A percentile compares a stretch with the other conserved stretches of the same genome.
phyloP scores from a whole-genome alignment of 1,140 invertebrate genomes.

The Brachionus sp. region DNA sequence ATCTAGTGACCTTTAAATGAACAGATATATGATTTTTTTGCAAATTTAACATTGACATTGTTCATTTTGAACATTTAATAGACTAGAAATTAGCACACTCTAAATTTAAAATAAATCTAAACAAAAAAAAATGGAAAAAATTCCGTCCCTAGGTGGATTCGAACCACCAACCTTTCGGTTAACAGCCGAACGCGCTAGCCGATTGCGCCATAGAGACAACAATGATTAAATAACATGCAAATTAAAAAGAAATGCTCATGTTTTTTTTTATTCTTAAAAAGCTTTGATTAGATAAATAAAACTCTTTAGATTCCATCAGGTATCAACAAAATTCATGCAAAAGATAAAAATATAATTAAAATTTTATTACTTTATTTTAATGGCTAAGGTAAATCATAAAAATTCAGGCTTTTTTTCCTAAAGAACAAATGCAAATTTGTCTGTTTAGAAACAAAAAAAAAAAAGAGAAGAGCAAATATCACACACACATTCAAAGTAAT shows the following conservation, averaged over 20 bases:
- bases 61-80: too few species aligned
- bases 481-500: background rate
- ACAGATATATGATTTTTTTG: too few species aligned
- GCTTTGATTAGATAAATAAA: background rate
- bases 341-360: constrained; percentile 2
- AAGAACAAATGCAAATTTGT: constrained; percentile 35
- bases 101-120: background rate
- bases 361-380: background rate
- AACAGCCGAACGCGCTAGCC: background rate
- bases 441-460: background rate
- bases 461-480: background rate
- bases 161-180: background rate
- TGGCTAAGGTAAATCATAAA: background rate
- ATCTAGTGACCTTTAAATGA: too few species aligned
- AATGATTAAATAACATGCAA: background rate
- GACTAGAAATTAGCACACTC: too few species aligned
- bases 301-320: background rate
- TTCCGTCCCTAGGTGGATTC: background rate
- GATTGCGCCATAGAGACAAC: background rate
- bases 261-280: too few species aligned
- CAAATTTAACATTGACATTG: too few species aligned
- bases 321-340: background rate
- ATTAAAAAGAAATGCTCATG: background rate
- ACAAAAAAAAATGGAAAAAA: background rate
- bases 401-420: background rate